phyloP scores from a whole-genome alignment of 2,888 invertebrate genomes.

The Scaptomyza polygonia region DNA sequence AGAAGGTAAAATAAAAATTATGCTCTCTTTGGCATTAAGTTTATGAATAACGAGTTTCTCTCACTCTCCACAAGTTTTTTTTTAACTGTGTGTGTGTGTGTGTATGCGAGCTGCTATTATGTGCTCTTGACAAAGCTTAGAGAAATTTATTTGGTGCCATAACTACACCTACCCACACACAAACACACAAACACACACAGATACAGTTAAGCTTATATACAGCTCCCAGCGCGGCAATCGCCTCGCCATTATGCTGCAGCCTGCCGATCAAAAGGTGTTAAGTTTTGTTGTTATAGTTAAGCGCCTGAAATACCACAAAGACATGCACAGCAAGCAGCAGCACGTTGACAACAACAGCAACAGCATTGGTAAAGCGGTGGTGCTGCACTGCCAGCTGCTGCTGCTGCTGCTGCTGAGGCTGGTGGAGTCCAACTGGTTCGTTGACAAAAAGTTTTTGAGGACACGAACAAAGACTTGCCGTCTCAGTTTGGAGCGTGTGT shows the following conservation, averaged over 20 bases:
- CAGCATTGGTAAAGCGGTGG: neutral
- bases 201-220: slow-evolving; percentile 1
- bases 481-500: slow-evolving; percentile 2
- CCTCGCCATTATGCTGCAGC: slow-evolving; percentile 27
- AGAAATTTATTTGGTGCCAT: slow-evolving; percentile 68
- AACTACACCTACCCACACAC: slow-evolving; percentile 49
- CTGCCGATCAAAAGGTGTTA: slow-evolving; percentile 76
- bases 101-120: slow-evolving; percentile 27
- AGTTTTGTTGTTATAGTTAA: slow-evolving; percentile 72
- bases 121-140: slow-evolving; percentile 63
- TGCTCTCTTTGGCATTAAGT: slow-evolving; percentile 77
- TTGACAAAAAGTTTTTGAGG: neutral
- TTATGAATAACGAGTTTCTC: slow-evolving; percentile 73
- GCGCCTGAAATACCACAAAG: slow-evolving; percentile 68
- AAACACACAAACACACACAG: slow-evolving; percentile 9
- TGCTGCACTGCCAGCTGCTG: neutral
- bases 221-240: slow-evolving; percentile 22
- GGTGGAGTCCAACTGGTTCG: neutral
- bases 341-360: slow-evolving; percentile 29
- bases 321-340: slow-evolving; percentile 55
- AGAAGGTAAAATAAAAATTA: slow-evolving; percentile 73
- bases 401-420: neutral
- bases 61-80: slow-evolving; percentile 20
- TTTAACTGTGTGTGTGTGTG: slow-evolving; percentile 14
- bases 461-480: slow-evolving; percentile 18